These are phyloP conservation scores for Agonopterix heracliana DNA, from an alignment of 2,888 invertebrate species.

Conservation along the genomic window DNA sequence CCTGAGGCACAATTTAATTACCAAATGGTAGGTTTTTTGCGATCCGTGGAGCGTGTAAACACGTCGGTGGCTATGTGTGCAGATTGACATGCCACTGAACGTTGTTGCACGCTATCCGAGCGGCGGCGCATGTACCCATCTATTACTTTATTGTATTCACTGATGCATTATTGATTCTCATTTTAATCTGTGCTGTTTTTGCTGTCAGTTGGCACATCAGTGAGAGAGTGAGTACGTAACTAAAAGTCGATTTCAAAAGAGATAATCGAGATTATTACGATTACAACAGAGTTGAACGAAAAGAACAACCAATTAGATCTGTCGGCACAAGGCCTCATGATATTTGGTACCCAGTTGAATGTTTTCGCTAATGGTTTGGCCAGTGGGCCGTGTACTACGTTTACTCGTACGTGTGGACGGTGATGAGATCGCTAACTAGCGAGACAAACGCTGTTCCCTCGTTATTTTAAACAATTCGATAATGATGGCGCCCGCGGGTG, in stretches of 20 bases:
- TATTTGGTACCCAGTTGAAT: no score
- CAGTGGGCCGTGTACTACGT: no score
- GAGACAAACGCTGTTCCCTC: conserved; percentile 39
- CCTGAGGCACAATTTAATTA: conserved; percentile 61
- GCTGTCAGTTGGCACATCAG: no score
- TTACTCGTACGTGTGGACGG: no score
- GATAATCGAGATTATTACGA: no score
- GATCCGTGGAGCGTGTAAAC: conserved; percentile 48
- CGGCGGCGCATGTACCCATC: not conserved
- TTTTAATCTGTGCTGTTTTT: no score
- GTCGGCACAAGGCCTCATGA: no score
- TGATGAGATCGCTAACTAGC: conserved; percentile 24
- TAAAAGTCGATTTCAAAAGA: not conserved
- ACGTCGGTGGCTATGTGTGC: conserved; percentile 28
- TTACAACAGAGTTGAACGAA: no score
- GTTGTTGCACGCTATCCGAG: not conserved
- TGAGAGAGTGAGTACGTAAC: not conserved
- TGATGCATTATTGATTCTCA: no score
- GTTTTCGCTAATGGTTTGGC: no score
- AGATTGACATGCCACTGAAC: conserved; percentile 6
- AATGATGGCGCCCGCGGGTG: conserved; percentile 36
- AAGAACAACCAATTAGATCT: no score
- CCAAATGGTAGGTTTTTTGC: conserved; percentile 67
- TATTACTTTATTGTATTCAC: no score
- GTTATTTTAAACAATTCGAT: conserved; percentile 74